Evolutionary conservation across 2,797 vertebrate species (phyloP), one percentile per base, ranked within the genome.

Genomic region (Sebastes iracundus): DNA sequence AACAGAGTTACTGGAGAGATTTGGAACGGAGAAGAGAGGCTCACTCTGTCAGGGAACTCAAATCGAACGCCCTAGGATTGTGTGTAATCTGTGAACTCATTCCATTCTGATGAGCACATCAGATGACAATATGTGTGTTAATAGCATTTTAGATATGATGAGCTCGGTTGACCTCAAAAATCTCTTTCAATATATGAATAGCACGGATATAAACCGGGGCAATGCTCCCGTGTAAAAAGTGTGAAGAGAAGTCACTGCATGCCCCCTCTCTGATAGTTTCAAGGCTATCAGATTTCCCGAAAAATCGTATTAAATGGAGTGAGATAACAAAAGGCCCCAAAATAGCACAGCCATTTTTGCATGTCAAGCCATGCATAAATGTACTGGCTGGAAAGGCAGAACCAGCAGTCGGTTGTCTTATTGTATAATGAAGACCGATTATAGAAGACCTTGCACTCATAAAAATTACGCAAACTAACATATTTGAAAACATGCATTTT

Each of bases 1-100:
- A 85, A 82, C 67, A 61, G 83, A 87, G 91, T 81, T 87, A 88
- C 87, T 69, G 79, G 53, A 88, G 83, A 91, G 82, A 93, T 91
- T 79, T 86, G 79, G 87, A 87, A 84, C 1, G 13, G 35, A 75
- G 82, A 81, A 60, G 71, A 77, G 77, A 82, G 63, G 81, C 75
- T 79, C 32, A 28, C 74, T 81, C 75, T 23, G 35, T 81, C 65
- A 70, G 80, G 80, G 35, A 91, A 81, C 62, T 76, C 12, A 3
- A 86, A 87, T 87, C 9, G 65, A 89, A 90, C 10, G 70, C 78
- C 77, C 22, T 20, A 81, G 81, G 86, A 86, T 80, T 78, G 84
- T 64, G 42, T 83, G 78, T 87, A 88, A 92, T 91, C 86, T 89
- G 68, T 83, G 81, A 92, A 87, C 80, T 90, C 79, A 80, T 88